Evolutionary conservation across 30 jellyfish, hydroid and myxozoan species (phyloP).

Genomic region (Catostylus mosaicus): DNA sequence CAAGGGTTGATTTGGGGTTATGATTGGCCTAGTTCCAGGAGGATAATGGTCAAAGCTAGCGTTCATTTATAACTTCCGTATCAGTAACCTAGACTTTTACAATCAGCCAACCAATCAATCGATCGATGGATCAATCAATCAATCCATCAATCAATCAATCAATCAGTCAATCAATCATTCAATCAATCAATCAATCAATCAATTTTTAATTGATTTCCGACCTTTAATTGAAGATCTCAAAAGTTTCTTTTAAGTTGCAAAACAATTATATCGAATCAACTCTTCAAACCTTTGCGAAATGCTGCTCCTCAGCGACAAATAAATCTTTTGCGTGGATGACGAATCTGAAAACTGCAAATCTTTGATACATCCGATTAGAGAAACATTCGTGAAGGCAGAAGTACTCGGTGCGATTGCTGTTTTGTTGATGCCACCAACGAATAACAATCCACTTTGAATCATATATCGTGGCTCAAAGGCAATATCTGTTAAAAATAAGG

Average conservation of each 20-base stretch:
- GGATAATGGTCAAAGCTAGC: too few species aligned
- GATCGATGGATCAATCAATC: too few species aligned
- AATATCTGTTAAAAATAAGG: slow-evolving; percentile 3
- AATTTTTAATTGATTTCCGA: too few species aligned
- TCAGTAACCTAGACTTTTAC: too few species aligned
- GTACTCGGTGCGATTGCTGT: neutral
- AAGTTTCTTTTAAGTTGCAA: neutral
- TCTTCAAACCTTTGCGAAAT: slow-evolving; percentile 26
- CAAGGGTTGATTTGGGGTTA: too few species aligned
- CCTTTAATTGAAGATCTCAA: too few species aligned
- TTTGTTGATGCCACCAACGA: slow-evolving; percentile 50
- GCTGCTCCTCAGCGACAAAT: slow-evolving; percentile 22
- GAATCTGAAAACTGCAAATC: slow-evolving; percentile 63
- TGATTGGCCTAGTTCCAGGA: too few species aligned
- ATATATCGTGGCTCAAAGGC: slow-evolving; percentile 65
- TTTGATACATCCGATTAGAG: slow-evolving; percentile 59
- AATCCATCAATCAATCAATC: too few species aligned
- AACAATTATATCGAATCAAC: neutral
- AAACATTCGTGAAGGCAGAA: neutral
- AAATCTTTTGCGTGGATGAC: neutral
- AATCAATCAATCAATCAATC: too few species aligned
- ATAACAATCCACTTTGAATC: slow-evolving; percentile 56
- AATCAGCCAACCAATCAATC: too few species aligned
- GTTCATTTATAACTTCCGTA: too few species aligned
- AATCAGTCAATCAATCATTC: too few species aligned